Evolutionary conservation across 2,888 invertebrate species (phyloP), one percentile per base, ranked within the genome.

Genomic region (Bombyx huttoni): DNA sequence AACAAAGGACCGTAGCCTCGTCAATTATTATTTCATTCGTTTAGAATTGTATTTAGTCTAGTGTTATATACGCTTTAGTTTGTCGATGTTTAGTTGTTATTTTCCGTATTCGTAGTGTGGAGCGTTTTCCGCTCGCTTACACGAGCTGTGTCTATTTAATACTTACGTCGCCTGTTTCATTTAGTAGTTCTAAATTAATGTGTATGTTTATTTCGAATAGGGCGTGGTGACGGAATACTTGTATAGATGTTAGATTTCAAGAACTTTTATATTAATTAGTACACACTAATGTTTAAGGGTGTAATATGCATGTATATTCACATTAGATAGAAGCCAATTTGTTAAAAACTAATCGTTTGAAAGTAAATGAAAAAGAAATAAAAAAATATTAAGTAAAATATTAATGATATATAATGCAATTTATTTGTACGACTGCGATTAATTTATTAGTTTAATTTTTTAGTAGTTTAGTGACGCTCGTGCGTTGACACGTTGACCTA

Each of bases 211-310:
- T 74, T 40, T 40, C 12, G 73, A 73, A 64, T 80, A 75, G 72
- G 68, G 66, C 71, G 78, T 73, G 84, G 84, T 86, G 83, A 73
- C 67, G 85, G 83, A 79, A 65, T 71, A 76, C 71, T 67, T 74
- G 71, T 73, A 65, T 81, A 82, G 75, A 59, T 65, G 64, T 46
- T 84, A 83, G 78, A 68, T 75, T 72, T 68, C 67, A 74, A 59
- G 64, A 53, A 62, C 58, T 81, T 81, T 83, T 82, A 79, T 80
- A 76, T 75, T 68, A 69, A 72, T 73, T 80, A 81, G 80, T 78
- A 76, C 76, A 78, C 78, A 75, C 72, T 78, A 73, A 63, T 74
- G 70, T 63, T 64, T 75, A 71, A 74, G 67, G 65, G 71, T 77
- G 70, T 80, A 76, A 70, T 60, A 68, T 73, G 78, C 73, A 71